phyloP scores from a whole-genome alignment of 2,113 vertebrate species.

The Anolis sagrei region DNA sequence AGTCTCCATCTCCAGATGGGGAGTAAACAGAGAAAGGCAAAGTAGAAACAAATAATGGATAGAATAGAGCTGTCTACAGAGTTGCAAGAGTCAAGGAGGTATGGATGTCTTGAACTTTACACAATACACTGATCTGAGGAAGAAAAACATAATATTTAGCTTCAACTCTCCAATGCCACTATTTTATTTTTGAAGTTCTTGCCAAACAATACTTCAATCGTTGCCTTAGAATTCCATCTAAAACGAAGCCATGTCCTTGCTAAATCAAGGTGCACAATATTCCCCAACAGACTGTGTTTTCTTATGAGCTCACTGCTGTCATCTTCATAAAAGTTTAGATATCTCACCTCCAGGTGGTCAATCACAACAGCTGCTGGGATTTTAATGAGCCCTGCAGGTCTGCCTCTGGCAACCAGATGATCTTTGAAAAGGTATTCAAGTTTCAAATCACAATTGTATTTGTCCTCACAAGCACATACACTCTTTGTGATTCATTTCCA shows the following conservation, averaged over 20 bases:
- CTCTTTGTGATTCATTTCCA: not conserved
- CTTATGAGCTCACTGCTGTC: not conserved
- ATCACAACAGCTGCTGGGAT: conserved; percentile 13
- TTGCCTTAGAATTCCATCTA: not conserved
- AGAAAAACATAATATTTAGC: not conserved
- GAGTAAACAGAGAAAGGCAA: not conserved
- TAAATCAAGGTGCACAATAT: not conserved
- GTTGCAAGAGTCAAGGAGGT: not conserved
- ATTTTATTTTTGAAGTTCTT: not conserved
- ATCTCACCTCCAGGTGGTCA: conserved; percentile 9
- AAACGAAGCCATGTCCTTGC: not conserved
- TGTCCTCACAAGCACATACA: not conserved
- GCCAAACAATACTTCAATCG: not conserved
- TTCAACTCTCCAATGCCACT: not conserved
- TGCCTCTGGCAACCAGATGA: conserved; percentile 29
- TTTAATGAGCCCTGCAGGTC: conserved; percentile 15
- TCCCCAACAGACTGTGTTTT: not conserved
- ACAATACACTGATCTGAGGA: not conserved
- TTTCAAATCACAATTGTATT: not conserved
- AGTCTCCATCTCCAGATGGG: not conserved
- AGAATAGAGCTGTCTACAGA: not conserved
- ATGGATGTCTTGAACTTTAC: not conserved
- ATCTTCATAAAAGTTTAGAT: not conserved
- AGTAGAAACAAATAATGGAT: not conserved
- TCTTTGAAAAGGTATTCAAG: not conserved